Conservation (phyloP, 1,140 invertebrate species). For the Batillaria attramentaria region DNA sequence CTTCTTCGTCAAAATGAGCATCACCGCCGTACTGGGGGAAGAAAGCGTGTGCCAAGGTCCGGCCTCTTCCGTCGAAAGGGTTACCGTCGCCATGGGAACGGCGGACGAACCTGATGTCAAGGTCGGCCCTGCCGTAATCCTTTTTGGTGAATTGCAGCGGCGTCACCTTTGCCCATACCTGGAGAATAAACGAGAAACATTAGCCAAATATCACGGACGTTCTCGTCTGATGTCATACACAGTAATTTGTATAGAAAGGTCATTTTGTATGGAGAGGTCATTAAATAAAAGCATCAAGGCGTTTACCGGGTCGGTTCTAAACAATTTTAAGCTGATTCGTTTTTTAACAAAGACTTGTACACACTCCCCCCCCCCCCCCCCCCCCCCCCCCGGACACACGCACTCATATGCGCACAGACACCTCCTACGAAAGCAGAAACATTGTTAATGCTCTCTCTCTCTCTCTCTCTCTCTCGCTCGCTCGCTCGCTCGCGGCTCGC, state of each 20-base stretch:
- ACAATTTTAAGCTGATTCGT: neutral
- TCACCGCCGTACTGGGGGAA: constrained; percentile 84
- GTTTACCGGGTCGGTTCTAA: too few species aligned
- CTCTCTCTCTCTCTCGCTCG: too few species aligned
- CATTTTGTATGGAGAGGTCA: neutral
- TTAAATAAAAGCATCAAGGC: neutral
- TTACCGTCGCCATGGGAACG: constrained; percentile 65
- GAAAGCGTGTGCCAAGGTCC: constrained; percentile 71
- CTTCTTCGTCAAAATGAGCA: constrained; percentile 73
- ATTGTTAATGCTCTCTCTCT: constrained; percentile 89
- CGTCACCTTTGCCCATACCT: constrained; percentile 65
- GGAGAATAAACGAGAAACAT: constrained; percentile 3
- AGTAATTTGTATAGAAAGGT: neutral
- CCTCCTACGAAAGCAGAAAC: constrained; percentile 47
- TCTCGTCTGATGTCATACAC: neutral
- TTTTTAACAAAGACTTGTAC: too few species aligned
- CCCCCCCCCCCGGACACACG: too few species aligned
- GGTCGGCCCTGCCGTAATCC: constrained; percentile 50
- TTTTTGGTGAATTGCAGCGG: constrained; percentile 57
- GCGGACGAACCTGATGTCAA: constrained; percentile 62
- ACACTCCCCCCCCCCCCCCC: too few species aligned
- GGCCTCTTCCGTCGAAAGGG: constrained; percentile 68
- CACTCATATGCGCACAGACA: too few species aligned
- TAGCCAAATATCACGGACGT: neutral
- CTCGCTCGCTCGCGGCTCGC: constrained; percentile 88